phyloP scores from a whole-genome alignment of 2,888 invertebrate genomes.

The Drosophila trichaetosa region DNA sequence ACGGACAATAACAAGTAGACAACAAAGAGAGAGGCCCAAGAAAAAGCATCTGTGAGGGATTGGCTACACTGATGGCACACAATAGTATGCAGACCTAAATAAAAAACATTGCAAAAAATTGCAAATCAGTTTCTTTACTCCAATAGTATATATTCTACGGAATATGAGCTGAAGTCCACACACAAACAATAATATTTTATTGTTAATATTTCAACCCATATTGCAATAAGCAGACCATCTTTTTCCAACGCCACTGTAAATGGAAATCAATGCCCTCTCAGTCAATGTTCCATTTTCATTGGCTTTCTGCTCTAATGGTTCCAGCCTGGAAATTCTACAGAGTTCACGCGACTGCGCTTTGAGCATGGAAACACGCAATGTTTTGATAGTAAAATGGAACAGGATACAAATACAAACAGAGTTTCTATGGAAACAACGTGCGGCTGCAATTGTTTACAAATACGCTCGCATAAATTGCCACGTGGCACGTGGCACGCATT shows the following conservation, averaged over 20 bases:
- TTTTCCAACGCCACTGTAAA: slow-evolving; percentile 15
- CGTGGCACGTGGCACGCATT: slow-evolving; percentile 46
- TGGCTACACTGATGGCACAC: slow-evolving; percentile 39
- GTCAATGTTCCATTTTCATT: slow-evolving; percentile 31
- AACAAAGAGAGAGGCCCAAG: slow-evolving; percentile 55
- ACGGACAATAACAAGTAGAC: slow-evolving; percentile 53
- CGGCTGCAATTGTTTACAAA: slow-evolving; percentile 68
- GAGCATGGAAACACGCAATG: slow-evolving; percentile 40
- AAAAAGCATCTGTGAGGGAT: slow-evolving; percentile 49
- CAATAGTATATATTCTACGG: background rate
- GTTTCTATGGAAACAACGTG: slow-evolving; percentile 14
- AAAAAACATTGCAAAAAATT: background rate
- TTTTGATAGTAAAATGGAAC: slow-evolving; percentile 66
- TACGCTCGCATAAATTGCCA: slow-evolving; percentile 43
- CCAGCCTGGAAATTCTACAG: slow-evolving; percentile 40
- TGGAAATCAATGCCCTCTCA: slow-evolving; percentile 35
- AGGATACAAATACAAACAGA: slow-evolving; percentile 16
- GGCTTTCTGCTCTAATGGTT: slow-evolving; percentile 28
- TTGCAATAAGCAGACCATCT: background rate
- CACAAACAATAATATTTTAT: background rate
- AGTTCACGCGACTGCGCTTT: slow-evolving; percentile 61
- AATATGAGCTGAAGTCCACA: background rate
- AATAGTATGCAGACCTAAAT: slow-evolving; percentile 1
- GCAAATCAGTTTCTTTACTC: background rate
- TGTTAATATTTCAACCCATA: background rate